Base-by-base conservation (phyloP, 2,888 invertebrate species). In the Sepiola atlantica region DNA sequence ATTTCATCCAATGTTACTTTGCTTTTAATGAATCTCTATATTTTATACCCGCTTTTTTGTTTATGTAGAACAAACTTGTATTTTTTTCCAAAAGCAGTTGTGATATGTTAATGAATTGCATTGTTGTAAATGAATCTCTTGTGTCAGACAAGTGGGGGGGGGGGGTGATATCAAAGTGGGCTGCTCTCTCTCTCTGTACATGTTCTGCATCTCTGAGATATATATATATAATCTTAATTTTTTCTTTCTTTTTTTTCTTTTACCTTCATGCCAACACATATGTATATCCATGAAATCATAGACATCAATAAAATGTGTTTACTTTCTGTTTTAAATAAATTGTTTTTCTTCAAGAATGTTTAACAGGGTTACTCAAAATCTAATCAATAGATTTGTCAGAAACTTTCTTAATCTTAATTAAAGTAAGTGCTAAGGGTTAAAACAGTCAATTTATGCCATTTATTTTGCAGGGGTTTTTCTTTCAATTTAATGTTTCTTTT, bases 41-140 rank as follows among this genome's bases (percentile, higher is more conserved):
- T 77, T 77, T 77, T 77, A 77, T 77, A 77, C 18, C n/a, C 77
- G n/a, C 16, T 77, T 77, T 77, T n/a, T 77, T n/a, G 16, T n/a
- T 77, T n/a, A 77, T 77, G 14, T 77, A 77, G 32, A 61, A 32
- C n/a, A 77, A 32, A n/a, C n/a, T 16, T 77, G 77, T 77, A 77
- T 32, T 77, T n/a, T n/a, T 45, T 77, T 77, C 77, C n/a, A 77
- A 77, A 77, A 77, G 77, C 77, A 77, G 77, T 77, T 77, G 77
- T 77, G 77, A 77, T 77, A 77, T 32, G 77, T 77, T n/a, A 77
- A 77, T n/a, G 77, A 77, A 77, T 77, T 77, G n/a, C n/a, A 77
- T 77, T 77, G 77, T 77, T 77, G 77, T 77, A 77, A 77, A 77
- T 77, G 77, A n/a, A 77, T 77, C 8, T 61, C n/a, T 32, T 45